Conservation (phyloP, 2,888 invertebrate species). For the Sarcophaga carnaria region DNA sequence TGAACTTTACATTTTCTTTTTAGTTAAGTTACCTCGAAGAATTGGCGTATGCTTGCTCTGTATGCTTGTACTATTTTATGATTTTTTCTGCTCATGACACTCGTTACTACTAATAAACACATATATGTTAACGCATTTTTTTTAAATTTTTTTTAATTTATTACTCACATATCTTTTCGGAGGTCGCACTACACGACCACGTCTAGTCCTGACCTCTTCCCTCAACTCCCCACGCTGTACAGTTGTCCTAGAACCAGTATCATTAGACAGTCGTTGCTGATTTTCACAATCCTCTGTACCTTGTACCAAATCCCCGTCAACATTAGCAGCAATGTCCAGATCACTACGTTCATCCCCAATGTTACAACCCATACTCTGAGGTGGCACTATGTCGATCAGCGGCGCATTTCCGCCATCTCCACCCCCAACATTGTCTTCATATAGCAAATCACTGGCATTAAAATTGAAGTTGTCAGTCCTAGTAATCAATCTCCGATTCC, state of each 20-base stretch:
- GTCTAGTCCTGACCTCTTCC: slow-evolving; percentile 1
- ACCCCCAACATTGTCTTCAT: neutral
- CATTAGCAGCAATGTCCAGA: neutral
- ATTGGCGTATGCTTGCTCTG: too few relatives aligned
- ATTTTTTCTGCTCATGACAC: too few relatives aligned
- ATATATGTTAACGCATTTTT: too few relatives aligned
- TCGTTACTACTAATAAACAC: too few relatives aligned
- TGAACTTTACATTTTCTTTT: too few relatives aligned
- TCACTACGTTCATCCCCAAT: slow-evolving; percentile 13
- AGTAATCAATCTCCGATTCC: neutral
- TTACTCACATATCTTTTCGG: too few relatives aligned
- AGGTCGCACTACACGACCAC: neutral
- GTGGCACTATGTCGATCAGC: neutral
- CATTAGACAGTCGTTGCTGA: too few relatives aligned
- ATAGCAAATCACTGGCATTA: slow-evolving; percentile 2
- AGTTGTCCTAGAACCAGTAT: neutral
- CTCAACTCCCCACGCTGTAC: neutral
- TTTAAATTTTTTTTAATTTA: too few relatives aligned
- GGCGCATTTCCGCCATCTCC: slow-evolving; percentile 4
- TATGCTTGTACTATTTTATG: too few relatives aligned
- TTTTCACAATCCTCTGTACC: too few relatives aligned
- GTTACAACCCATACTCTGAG: slow-evolving; percentile 8
- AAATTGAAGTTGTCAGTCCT: neutral
- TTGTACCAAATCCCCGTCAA: too few relatives aligned
- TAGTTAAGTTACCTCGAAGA: too few relatives aligned